Percentiles rank a stretch among this genome's conserved stretches.
Conservation (phyloP, 2,888 invertebrate genomes). For the Amblyjoppa fuscipennis region DNA sequence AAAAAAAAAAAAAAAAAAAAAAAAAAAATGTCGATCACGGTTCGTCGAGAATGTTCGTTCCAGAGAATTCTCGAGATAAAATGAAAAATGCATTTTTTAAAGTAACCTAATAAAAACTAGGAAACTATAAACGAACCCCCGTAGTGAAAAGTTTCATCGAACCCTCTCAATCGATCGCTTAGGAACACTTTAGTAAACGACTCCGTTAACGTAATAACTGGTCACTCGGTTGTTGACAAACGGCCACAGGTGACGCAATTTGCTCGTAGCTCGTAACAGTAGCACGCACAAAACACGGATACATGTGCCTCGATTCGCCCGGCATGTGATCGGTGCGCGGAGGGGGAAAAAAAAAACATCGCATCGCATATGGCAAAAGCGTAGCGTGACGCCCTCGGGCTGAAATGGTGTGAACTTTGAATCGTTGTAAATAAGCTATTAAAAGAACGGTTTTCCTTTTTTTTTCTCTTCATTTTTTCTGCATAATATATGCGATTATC, state of each 20-base stretch:
- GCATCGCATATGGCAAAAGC: background rate
- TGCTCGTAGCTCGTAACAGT: conserved; percentile 10
- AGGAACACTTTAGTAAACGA: background rate
- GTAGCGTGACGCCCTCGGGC: conserved; percentile 1
- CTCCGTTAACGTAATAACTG: conserved; percentile 1
- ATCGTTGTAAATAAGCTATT: conserved; percentile 5
- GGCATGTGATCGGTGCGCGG: background rate
- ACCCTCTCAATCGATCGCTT: background rate
- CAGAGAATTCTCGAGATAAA: background rate
- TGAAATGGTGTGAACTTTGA: conserved; percentile 5
- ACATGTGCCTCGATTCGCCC: background rate
- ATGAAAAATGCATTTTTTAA: background rate
- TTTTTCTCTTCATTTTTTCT: background rate
- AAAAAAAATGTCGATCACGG: background rate
- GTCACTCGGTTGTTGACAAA: conserved; percentile 38
- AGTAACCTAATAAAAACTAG: background rate
- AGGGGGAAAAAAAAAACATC: background rate
- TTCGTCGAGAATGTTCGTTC: background rate
- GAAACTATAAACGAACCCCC: background rate
- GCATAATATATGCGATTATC: background rate
- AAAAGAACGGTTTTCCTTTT: background rate
- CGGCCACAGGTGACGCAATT: conserved; percentile 51
- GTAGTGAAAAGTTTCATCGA: background rate
- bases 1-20: background rate
- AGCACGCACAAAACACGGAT: background rate